Conservation (phyloP, 1,140 invertebrate genomes). For the Glomeris maerens region DNA sequence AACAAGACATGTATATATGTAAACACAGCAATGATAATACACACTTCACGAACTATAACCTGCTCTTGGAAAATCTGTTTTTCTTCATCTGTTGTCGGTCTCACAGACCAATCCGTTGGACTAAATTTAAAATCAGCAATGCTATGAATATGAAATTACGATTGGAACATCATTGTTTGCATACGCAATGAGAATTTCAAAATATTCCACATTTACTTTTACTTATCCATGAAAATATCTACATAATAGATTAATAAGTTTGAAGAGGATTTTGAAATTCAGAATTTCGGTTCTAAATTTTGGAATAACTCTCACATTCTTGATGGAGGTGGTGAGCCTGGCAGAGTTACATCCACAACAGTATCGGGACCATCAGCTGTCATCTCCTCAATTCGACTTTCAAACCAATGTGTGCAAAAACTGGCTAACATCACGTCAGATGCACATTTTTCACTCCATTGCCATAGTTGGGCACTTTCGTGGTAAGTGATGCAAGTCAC, state of each 20-base stretch:
- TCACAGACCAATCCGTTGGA: slow-evolving; percentile 61
- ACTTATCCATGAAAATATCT: too few species aligned
- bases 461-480: slow-evolving; percentile 49
- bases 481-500: slow-evolving; percentile 88
- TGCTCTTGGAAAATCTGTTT: slow-evolving; percentile 61
- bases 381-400: slow-evolving; percentile 36
- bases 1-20: not conserved
- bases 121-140: slow-evolving; percentile 16
- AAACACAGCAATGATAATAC: not conserved
- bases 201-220: too few species aligned
- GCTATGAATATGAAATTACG: too few species aligned
- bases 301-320: slow-evolving; percentile 27
- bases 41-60: too few species aligned
- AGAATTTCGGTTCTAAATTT: not conserved
- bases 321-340: slow-evolving; percentile 31
- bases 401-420: slow-evolving; percentile 60
- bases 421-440: slow-evolving; percentile 60
- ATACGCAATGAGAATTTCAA: too few species aligned
- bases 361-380: slow-evolving; percentile 22
- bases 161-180: too few species aligned
- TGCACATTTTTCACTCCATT: slow-evolving; percentile 89
- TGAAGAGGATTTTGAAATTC: too few species aligned
- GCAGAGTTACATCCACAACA: slow-evolving; percentile 14
- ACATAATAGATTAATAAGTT: not conserved
- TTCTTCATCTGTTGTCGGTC: slow-evolving; percentile 58